Percentiles rank a stretch among this genome's conserved stretches.
These are phyloP conservation scores for Agrochola macilenta DNA, from an alignment of 2,888 invertebrate species.

Conservation along the genomic window DNA sequence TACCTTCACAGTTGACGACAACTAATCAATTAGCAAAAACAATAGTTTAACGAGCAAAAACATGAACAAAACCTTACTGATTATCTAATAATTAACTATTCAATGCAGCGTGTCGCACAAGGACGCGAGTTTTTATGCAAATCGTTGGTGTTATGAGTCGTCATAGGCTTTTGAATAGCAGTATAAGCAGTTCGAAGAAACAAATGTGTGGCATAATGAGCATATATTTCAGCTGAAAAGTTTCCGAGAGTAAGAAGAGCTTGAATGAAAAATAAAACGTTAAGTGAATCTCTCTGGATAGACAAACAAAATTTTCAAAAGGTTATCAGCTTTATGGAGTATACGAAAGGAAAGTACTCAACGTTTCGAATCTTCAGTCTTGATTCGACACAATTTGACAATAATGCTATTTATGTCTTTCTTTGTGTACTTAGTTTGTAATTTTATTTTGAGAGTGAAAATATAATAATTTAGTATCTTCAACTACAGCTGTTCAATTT, in stretches of 20 bases:
- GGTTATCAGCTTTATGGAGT: background rate
- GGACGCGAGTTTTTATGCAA: slow-evolving; percentile 52
- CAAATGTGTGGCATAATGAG: background rate
- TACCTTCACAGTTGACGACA: slow-evolving; percentile 51
- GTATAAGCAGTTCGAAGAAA: background rate
- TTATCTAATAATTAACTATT: slow-evolving; percentile 51
- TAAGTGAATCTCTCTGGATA: background rate
- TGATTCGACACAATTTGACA: background rate
- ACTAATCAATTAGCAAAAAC: slow-evolving; percentile 42
- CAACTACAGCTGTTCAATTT: too few species aligned
- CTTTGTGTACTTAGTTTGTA: too few species aligned
- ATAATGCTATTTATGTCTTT: background rate
- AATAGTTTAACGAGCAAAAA: slow-evolving; percentile 34
- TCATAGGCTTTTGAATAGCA: slow-evolving; percentile 13
- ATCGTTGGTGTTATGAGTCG: slow-evolving; percentile 11
- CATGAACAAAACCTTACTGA: slow-evolving; percentile 38
- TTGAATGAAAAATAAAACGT: background rate
- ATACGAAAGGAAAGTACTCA: background rate
- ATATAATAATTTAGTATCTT: too few species aligned
- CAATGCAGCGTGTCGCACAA: slow-evolving; percentile 50
- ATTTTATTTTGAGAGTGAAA: background rate
- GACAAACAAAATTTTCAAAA: background rate
- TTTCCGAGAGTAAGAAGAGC: background rate
- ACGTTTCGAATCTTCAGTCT: background rate
- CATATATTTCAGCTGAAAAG: background rate